A percentile compares a stretch with the other conserved stretches of the same genome.
These are phyloP conservation scores for Gulo gulo DNA, from an alignment of 2,113 vertebrate species.

Conservation along the genomic window DNA sequence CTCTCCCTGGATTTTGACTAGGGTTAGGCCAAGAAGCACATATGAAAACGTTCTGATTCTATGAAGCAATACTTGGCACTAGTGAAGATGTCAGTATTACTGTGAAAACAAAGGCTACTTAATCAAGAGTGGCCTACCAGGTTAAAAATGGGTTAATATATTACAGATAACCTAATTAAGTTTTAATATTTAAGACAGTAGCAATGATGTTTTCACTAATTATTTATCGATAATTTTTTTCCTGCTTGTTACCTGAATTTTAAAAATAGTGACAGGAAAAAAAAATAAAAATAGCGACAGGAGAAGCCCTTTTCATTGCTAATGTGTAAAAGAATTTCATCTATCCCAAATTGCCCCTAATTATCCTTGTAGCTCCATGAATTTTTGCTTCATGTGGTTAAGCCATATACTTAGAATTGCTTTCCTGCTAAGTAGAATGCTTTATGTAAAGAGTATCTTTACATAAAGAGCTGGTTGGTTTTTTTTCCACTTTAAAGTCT, in stretches of 20 bases:
- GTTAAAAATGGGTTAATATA: not conserved
- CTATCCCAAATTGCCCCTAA: not conserved
- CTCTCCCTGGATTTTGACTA: not conserved
- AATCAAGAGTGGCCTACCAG: not conserved
- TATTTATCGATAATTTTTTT: not conserved
- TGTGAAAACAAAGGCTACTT: not conserved
- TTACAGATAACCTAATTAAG: not conserved
- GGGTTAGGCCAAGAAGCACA: not conserved
- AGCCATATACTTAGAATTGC: not conserved
- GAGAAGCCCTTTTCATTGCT: not conserved
- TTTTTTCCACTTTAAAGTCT: not conserved
- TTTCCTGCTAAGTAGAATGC: not conserved
- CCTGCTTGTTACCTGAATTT: not conserved
- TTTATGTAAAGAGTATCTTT: not conserved
- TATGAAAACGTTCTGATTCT: not conserved
- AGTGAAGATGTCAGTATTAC: not conserved
- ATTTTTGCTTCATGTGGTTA: not conserved
- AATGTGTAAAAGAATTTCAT: slow-evolving; percentile 12
- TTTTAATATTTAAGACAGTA: too few relatives aligned
- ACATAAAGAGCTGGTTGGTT: not conserved
- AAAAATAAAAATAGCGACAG: not conserved
- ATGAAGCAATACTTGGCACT: not conserved
- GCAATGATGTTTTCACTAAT: not conserved
- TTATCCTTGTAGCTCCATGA: not conserved
- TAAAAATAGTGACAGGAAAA: not conserved